A percentile compares a stretch with the other conserved stretches of the same genome.
These are phyloP conservation scores for Aricia agestis DNA, from an alignment of 1,140 invertebrate genomes.

Conservation along the genomic window DNA sequence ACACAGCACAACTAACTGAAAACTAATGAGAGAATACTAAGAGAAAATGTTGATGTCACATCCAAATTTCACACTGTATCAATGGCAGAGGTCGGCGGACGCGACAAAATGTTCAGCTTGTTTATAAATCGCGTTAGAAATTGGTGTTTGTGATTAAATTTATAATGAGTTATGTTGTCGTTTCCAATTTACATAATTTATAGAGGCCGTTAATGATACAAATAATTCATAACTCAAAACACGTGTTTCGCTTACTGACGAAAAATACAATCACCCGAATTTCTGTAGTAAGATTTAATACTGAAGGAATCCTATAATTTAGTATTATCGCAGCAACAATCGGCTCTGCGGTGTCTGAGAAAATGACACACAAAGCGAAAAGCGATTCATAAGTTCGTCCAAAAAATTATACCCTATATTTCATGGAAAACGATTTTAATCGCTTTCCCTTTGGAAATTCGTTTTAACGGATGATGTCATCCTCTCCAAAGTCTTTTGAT, in stretches of 20 bases:
- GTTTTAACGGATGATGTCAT: conserved; percentile 19
- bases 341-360: neutral
- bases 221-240: conserved; percentile 3
- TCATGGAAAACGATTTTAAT: neutral
- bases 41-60: conserved; percentile 47
- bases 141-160: conserved; percentile 7
- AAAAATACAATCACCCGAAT: neutral
- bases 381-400: neutral
- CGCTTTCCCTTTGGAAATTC: conserved; percentile 11
- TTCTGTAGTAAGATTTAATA: neutral
- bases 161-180: neutral
- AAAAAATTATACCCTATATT: conserved; percentile 7
- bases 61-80: conserved; percentile 51
- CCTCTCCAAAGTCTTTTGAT: conserved; percentile 30
- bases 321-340: neutral
- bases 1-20: conserved; percentile 73
- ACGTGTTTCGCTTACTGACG: neutral
- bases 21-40: conserved; percentile 68
- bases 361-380: neutral
- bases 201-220: neutral
- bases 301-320: neutral
- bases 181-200: conserved; percentile 3
- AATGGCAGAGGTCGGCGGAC: neutral
- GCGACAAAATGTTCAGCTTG: neutral
- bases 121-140: conserved; percentile 5